phyloP scores from a whole-genome alignment of 35 echinoderm and acorn worm species.

The Ophioderma brevispina region DNA sequence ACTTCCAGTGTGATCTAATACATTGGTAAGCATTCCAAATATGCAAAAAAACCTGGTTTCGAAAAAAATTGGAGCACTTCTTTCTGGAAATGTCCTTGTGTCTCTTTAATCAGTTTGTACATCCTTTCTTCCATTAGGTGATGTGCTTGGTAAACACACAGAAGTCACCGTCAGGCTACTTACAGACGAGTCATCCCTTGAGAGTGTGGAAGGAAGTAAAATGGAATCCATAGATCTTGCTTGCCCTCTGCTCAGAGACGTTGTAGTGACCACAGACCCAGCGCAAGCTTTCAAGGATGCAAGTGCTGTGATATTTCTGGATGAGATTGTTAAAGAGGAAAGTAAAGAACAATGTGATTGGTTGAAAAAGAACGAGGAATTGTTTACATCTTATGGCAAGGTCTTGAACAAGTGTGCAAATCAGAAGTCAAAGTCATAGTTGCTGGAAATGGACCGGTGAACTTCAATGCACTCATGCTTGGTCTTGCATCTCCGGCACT shows the following conservation, averaged over 20 bases:
- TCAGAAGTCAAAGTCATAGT: constrained; percentile 81
- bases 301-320: constrained; percentile 76
- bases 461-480: constrained; percentile 90
- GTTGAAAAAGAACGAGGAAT: constrained; percentile 56
- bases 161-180: constrained; percentile 80
- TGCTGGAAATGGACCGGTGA: constrained; percentile 75
- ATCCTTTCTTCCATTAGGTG: constrained; percentile 25
- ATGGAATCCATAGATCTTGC: constrained; percentile 86
- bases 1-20: no score
- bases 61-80: no score
- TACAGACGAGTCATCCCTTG: constrained; percentile 37
- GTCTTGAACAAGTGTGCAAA: constrained; percentile 57
- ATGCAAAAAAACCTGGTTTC: no score
- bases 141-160: constrained; percentile 61
- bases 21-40: no score
- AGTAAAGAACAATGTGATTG: constrained; percentile 70
- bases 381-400: constrained; percentile 72
- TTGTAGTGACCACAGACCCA: constrained; percentile 61
- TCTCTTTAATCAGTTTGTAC: no score
- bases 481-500: constrained; percentile 58
- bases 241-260: constrained; percentile 69
- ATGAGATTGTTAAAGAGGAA: constrained; percentile 67
- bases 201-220: constrained; percentile 54
- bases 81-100: no score
- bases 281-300: constrained; percentile 67